These are phyloP conservation scores for Andrena fulva DNA, from an alignment of 2,888 invertebrate genomes.

Conservation along the genomic window DNA sequence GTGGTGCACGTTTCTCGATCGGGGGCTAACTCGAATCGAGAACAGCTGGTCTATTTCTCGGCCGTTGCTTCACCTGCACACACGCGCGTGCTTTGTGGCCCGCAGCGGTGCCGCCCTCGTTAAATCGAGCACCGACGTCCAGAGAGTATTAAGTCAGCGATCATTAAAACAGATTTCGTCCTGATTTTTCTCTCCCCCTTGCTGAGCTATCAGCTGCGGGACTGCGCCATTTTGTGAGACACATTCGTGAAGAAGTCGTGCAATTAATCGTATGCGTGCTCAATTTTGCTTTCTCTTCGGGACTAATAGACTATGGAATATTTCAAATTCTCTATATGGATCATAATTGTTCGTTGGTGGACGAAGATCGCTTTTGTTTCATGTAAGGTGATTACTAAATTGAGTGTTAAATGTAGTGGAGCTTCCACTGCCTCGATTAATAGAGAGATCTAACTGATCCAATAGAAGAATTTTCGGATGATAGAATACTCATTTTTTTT, in stretches of 20 bases:
- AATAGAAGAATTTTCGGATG: too few species aligned
- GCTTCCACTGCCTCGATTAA: too few species aligned
- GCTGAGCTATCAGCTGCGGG: slow-evolving; percentile 22
- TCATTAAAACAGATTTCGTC: slow-evolving; percentile 62
- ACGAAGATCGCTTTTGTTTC: not conserved
- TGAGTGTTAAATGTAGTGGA: too few species aligned
- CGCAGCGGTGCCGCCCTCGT: slow-evolving; percentile 67
- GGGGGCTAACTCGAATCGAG: slow-evolving; percentile 47
- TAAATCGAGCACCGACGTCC: slow-evolving; percentile 64
- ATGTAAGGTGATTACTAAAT: slow-evolving; percentile 13
- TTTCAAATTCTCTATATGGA: too few species aligned
- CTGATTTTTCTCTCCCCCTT: slow-evolving; percentile 24
- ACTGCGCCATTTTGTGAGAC: slow-evolving; percentile 43
- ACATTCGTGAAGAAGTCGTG: slow-evolving; percentile 26
- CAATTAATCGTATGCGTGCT: slow-evolving; percentile 43
- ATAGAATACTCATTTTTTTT: too few species aligned
- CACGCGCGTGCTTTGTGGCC: slow-evolving; percentile 62
- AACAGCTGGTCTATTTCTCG: slow-evolving; percentile 66
- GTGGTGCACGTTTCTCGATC: slow-evolving; percentile 43
- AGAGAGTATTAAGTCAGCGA: slow-evolving; percentile 68
- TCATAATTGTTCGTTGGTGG: not conserved
- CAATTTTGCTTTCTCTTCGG: not conserved
- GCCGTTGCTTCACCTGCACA: slow-evolving; percentile 60
- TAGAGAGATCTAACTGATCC: too few species aligned
- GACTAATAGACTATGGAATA: not conserved